These are phyloP conservation scores for Ophion costatus DNA, from an alignment of 2,888 invertebrate genomes.

Conservation along the genomic window DNA sequence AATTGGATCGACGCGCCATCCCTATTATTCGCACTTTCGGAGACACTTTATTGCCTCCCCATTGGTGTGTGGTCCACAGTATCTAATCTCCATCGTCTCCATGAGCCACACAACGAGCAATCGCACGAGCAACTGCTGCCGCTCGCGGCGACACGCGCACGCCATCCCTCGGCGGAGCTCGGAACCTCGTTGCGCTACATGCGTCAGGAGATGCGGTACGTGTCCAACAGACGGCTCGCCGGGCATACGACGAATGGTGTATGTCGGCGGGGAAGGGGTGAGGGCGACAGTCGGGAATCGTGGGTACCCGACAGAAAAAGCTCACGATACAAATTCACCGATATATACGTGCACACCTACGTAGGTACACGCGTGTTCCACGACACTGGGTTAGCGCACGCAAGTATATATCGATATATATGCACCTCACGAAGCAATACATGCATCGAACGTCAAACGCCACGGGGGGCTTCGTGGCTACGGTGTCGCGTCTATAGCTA, in stretches of 20 bases:
- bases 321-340: constrained; percentile 3
- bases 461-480: neutral
- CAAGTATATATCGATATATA: constrained; percentile 31
- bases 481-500: neutral
- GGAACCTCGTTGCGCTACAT: constrained; percentile 53
- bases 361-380: neutral
- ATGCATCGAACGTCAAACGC: neutral
- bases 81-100: too few relatives aligned
- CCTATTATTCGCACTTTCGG: too few relatives aligned
- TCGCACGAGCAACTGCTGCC: neutral
- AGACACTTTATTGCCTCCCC: too few relatives aligned
- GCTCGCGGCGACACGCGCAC: neutral
- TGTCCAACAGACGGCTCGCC: constrained; percentile 52
- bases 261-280: constrained; percentile 24
- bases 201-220: constrained; percentile 58
- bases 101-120: too few relatives aligned
- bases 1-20: too few relatives aligned
- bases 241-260: constrained; percentile 22
- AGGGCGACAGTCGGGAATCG: constrained; percentile 55
- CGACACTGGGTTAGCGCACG: neutral
- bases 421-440: constrained; percentile 29
- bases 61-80: too few relatives aligned
- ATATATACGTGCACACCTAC: neutral
- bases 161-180: constrained; percentile 61
- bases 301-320: constrained; percentile 29